Percentiles rank a stretch among this genome's conserved stretches.
Evolutionary conservation across 2,888 invertebrate species (phyloP).

Genomic region (Agriopis marginaria): DNA sequence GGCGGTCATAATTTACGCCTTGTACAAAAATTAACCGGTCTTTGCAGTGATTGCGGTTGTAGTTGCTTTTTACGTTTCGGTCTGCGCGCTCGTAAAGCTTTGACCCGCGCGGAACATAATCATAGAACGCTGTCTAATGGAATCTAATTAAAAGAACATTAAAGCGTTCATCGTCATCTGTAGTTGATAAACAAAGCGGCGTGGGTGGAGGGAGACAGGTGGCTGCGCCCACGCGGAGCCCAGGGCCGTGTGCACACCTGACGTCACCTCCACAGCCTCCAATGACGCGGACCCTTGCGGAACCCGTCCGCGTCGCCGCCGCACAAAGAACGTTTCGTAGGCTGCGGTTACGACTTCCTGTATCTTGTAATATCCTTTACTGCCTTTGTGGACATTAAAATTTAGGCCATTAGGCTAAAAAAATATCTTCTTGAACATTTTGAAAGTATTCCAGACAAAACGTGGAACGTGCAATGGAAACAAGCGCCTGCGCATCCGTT

Average conservation of each 20-base stretch:
- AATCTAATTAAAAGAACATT: slow-evolving; percentile 47
- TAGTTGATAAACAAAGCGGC: slow-evolving; percentile 59
- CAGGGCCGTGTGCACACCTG: slow-evolving; percentile 82
- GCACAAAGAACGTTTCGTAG: slow-evolving; percentile 43
- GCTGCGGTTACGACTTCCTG: slow-evolving; percentile 41
- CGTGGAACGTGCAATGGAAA: slow-evolving; percentile 26
- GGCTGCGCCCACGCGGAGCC: slow-evolving; percentile 70
- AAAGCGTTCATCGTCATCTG: slow-evolving; percentile 47
- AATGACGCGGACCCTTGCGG: slow-evolving; percentile 59
- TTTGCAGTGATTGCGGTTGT: slow-evolving; percentile 43
- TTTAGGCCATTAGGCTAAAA: slow-evolving; percentile 27
- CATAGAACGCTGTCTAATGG: slow-evolving; percentile 40
- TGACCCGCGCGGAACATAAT: slow-evolving; percentile 39
- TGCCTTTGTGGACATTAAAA: slow-evolving; percentile 9
- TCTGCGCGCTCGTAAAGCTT: slow-evolving; percentile 44
- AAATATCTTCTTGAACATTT: slow-evolving; percentile 17
- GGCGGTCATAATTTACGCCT: slow-evolving; percentile 30
- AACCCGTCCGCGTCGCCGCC: slow-evolving; percentile 58
- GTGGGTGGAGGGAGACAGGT: slow-evolving; percentile 77
- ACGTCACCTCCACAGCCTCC: slow-evolving; percentile 77
- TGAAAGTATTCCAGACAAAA: slow-evolving; percentile 27
- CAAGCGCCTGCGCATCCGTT: slow-evolving; percentile 51
- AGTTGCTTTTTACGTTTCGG: slow-evolving; percentile 45
- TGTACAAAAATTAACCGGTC: slow-evolving; percentile 37
- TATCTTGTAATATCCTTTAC: slow-evolving; percentile 15